These are phyloP conservation scores for Achlya flavicornis DNA, from an alignment of 2,888 invertebrate genomes.

Conservation along the genomic window DNA sequence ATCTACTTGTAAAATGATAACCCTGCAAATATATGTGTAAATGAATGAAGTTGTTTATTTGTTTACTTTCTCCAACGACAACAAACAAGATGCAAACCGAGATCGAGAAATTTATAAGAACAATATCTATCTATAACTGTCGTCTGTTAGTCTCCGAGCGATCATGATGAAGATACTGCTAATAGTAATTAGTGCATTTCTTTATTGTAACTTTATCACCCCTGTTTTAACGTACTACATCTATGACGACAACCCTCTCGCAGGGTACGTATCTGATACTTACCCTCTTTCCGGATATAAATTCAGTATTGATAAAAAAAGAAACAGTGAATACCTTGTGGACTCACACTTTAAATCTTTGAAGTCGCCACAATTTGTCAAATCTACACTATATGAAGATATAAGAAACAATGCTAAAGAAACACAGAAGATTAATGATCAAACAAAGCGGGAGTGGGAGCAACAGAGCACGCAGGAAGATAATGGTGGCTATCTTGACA, in stretches of 20 bases:
- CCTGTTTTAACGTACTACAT: conserved; percentile 48
- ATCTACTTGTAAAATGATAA: neutral
- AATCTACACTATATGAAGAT: neutral
- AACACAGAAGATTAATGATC: neutral
- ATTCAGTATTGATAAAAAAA: conserved; percentile 36
- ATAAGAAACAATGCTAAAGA: neutral
- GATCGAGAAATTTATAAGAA: conserved; percentile 50
- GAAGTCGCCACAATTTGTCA: conserved; percentile 33
- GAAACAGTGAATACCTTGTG: conserved; percentile 44
- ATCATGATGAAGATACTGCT: conserved; percentile 52
- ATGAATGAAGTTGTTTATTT: conserved; percentile 40
- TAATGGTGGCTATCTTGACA: neutral
- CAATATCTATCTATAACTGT: conserved; percentile 21
- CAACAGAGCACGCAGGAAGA: neutral
- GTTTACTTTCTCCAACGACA: conserved; percentile 41
- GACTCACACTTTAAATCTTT: conserved; percentile 55
- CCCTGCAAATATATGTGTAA: neutral
- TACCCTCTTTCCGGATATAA: conserved; percentile 37
- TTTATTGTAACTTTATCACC: conserved; percentile 41
- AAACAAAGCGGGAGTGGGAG: neutral
- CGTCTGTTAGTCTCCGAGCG: conserved; percentile 35
- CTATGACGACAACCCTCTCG: conserved; percentile 48
- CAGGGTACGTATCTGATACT: conserved; percentile 44
- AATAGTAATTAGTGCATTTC: conserved; percentile 34
- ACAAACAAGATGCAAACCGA: conserved; percentile 39